Base-by-base conservation (phyloP, 2,888 invertebrate species). In the Cataglyphis albicans region DNA sequence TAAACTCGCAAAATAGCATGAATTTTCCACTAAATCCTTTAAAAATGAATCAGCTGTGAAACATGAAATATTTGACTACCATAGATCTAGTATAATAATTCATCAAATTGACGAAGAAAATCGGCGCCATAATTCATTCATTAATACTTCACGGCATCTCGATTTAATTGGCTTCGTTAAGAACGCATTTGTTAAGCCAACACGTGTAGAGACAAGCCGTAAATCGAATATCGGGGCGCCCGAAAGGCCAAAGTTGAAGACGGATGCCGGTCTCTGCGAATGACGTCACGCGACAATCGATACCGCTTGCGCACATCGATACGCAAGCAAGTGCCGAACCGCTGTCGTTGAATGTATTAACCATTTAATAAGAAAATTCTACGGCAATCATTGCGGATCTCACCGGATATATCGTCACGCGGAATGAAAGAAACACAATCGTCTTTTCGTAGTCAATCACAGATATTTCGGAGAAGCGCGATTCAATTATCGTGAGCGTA, bases 231-330 rank as follows among this genome's bases (percentile, higher is more conserved):
- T 44, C 57, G 25, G 78, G 32, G 18, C 44, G 15, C 18, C 18
- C 44, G 35, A 80, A 80, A 80, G 73, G 78, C 78, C 78, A 80
- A 80, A 80, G 78, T 80, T 80, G 78, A 80, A 80, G 78, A 73
- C 35, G 73, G 44, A 35, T 44, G 78, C 74, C 73, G 78, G 73
- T 80, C 78, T 73, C 74, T 59, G 59, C 35, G 78, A 73, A 73
- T 80, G 73, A 80, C 78, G 78, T 80, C 78, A 80, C 12, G 25
- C 78, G 73, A 80, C 78, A 80, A 80, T 80, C 78, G 78, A 80
- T 80, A 59, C 44, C 15, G 44, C 78, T 35, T 35, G 73, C 59
- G 73, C 78, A 35, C 78, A 73, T 73, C 59, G 78, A 80, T 72
- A 80, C 78, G 73, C 32, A 41, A 52, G 74, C 21, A 25, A 80